Evolutionary conservation across 2,113 vertebrate species (phyloP).

Genomic region (Stegostoma tigrinum): DNA sequence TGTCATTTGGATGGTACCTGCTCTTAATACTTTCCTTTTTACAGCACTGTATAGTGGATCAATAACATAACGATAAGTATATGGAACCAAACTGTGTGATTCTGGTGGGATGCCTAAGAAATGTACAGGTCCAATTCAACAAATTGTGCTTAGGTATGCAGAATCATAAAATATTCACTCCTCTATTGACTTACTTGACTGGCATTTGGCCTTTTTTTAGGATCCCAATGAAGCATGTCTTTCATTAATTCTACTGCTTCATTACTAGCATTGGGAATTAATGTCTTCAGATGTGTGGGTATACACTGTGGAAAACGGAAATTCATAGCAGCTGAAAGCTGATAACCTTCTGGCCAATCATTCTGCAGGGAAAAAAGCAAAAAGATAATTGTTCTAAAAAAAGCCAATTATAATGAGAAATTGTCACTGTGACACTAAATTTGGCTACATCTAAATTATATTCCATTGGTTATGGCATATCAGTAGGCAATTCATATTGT

Average conservation of each 20-base stretch:
- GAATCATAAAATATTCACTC: background rate
- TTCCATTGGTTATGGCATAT: too few species aligned
- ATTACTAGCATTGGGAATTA: conserved; percentile 89
- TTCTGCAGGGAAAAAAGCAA: conserved; percentile 55
- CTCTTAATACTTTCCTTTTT: background rate
- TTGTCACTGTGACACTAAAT: background rate
- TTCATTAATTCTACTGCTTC: conserved; percentile 84
- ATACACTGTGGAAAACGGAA: conserved; percentile 95
- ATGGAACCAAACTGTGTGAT: background rate
- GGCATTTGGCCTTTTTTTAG: conserved; percentile 87
- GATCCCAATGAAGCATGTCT: conserved; percentile 85
- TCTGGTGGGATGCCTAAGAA: background rate
- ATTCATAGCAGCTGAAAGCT: conserved; percentile 85
- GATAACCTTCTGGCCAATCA: conserved; percentile 91
- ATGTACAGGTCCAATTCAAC: background rate
- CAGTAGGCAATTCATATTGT: too few species aligned
- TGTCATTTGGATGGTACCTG: background rate
- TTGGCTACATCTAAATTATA: background rate
- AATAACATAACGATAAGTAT: background rate
- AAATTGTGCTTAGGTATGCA: background rate
- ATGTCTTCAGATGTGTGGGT: conserved; percentile 84
- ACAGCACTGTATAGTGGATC: background rate
- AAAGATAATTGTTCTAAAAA: background rate
- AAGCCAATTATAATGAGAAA: background rate
- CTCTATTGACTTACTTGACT: conserved; percentile 64